Evolutionary conservation across 2,113 vertebrate species (phyloP), one percentile per base, ranked within the genome.

Genomic region (Xenopus borealis): DNA sequence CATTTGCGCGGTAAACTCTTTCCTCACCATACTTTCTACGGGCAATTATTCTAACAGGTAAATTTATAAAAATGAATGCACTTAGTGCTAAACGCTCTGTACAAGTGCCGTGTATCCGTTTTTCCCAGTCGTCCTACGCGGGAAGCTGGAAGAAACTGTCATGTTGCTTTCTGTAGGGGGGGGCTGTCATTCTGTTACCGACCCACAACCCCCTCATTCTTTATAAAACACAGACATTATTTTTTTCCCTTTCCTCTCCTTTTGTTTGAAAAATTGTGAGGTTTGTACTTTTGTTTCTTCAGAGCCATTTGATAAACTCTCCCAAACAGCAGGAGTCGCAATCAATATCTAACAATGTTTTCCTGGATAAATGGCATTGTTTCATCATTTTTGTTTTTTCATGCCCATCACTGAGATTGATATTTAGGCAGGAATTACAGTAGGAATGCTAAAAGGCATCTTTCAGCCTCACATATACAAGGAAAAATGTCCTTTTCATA

Each of bases 1-100:
- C 61, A 66, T 1, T 11, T 20, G 64, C 61, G 17, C 30, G 65
- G 40, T 63, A 61, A 67, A 20, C 55, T 74, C 40, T 47, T 58
- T 67, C 53, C 14, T 46, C 63, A 67, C 19, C 18, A 47, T 67
- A 58, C 46, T 67, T 67, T 44, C 57, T 52, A 62, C 27, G 61
- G 18, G 18, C 17, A 47, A 67, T 75, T 67, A 68, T 67, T 75
- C 55, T 50, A 75, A 67, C 64, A 67, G 63, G 72, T 67, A 67
- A 67, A 75, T 67, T 59, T 52, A 75, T 67, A 59, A 61, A 67
- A 67, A 68, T 61, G 72, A 46, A 62, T 20, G 65, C 72, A 62
- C 65, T 75, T 68, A 62, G 45, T 20, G 16, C 17, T 75, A 75
- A 68, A 62, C 33, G 44, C 33, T 27, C 23, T 62, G 45, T 68